A percentile compares a stretch with the other conserved stretches of the same genome.
These are phyloP conservation scores for Heptranchias perlo DNA, from an alignment of 2,113 vertebrate species.

Conservation along the genomic window DNA sequence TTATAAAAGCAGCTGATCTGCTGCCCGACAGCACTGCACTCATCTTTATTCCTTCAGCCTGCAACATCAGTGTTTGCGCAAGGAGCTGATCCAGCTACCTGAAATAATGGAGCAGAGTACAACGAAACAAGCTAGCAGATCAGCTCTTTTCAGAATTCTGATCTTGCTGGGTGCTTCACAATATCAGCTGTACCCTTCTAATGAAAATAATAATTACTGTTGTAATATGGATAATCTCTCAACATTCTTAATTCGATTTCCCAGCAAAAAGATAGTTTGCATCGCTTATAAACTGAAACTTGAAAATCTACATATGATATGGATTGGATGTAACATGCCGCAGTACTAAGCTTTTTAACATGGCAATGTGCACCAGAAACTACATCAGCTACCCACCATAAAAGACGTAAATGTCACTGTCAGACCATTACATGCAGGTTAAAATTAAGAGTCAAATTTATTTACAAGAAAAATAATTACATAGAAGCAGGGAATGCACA, in stretches of 20 bases:
- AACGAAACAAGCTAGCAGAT: neutral
- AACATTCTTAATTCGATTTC: neutral
- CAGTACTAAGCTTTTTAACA: no score
- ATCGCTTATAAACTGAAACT: neutral
- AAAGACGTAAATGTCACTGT: no score
- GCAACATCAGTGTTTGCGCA: neutral
- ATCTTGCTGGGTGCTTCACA: neutral
- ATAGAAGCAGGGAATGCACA: no score
- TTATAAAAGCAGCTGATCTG: neutral
- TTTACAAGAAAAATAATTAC: no score
- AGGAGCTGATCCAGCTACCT: neutral
- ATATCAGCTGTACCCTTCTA: neutral
- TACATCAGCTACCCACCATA: no score
- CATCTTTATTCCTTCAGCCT: neutral
- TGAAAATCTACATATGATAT: neutral
- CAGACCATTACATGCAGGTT: no score
- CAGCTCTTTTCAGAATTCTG: neutral
- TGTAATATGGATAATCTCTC: no score
- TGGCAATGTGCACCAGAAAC: no score
- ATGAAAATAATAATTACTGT: neutral
- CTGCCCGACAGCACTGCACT: neutral
- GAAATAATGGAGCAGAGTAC: neutral
- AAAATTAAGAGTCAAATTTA: no score
- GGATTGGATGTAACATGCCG: no score
- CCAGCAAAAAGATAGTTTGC: neutral